Percentiles rank a stretch among this genome's conserved stretches.
Evolutionary conservation across 2,888 invertebrate species (phyloP).

Genomic region (Epirrhoe tristata): DNA sequence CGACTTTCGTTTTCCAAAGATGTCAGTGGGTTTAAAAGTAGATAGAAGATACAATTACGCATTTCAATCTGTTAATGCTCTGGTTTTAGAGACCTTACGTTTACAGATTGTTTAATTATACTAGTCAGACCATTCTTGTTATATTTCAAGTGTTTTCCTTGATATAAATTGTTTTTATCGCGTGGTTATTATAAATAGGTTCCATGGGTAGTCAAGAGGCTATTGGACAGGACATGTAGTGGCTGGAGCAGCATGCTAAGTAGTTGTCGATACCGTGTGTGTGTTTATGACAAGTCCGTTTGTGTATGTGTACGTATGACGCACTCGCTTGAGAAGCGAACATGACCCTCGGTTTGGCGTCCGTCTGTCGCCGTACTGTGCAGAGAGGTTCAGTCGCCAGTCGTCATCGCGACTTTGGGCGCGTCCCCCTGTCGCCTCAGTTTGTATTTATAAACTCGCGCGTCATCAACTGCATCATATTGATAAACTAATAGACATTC

Average conservation of each 20-base stretch:
- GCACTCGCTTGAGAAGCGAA: slow-evolving; percentile 69
- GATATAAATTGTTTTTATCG: slow-evolving; percentile 20
- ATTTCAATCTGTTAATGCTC: slow-evolving; percentile 11
- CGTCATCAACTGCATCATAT: slow-evolving; percentile 68
- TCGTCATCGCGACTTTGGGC: slow-evolving; percentile 73
- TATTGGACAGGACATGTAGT: slow-evolving; percentile 53
- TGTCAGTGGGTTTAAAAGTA: slow-evolving; percentile 33
- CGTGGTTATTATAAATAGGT: slow-evolving; percentile 21
- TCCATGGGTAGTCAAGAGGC: slow-evolving; percentile 37
- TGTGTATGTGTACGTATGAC: slow-evolving; percentile 62
- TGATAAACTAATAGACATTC: slow-evolving; percentile 66
- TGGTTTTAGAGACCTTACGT: slow-evolving; percentile 10
- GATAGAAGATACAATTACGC: not conserved
- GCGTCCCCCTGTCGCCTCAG: slow-evolving; percentile 79
- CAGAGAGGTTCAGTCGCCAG: slow-evolving; percentile 60
- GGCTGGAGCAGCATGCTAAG: slow-evolving; percentile 68
- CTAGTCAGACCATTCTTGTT: not conserved
- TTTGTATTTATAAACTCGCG: slow-evolving; percentile 76
- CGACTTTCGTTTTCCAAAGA: slow-evolving; percentile 47
- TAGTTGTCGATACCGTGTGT: slow-evolving; percentile 60
- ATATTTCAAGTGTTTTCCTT: slow-evolving; percentile 12
- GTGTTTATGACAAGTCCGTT: slow-evolving; percentile 63
- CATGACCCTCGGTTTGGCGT: slow-evolving; percentile 59
- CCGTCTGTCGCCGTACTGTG: slow-evolving; percentile 65
- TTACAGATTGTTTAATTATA: slow-evolving; percentile 9